Percentiles rank a stretch among this genome's conserved stretches.
These are phyloP conservation scores for Neoaliturus tenellus DNA, from an alignment of 2,888 invertebrate species.

Conservation along the genomic window DNA sequence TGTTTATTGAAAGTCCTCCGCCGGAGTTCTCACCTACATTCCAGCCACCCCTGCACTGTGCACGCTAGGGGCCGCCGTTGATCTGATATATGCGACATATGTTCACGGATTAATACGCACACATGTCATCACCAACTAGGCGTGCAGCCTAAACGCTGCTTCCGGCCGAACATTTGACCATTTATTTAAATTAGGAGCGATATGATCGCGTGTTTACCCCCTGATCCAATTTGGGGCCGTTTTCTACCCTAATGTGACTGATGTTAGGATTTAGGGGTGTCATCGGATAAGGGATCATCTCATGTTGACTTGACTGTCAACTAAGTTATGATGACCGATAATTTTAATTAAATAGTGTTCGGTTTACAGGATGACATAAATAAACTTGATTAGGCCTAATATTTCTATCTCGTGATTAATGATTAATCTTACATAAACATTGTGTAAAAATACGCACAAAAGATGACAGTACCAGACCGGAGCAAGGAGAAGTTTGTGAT, in stretches of 20 bases:
- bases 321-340: too few species aligned
- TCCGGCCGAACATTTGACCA: constrained; percentile 37
- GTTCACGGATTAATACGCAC: constrained; percentile 44
- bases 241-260: neutral
- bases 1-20: neutral
- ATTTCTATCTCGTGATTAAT: too few species aligned
- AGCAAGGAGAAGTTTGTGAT: neutral
- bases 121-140: constrained; percentile 35
- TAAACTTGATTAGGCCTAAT: too few species aligned
- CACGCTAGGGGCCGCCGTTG: neutral
- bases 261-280: neutral
- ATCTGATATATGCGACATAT: constrained; percentile 15
- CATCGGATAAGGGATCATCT: too few species aligned
- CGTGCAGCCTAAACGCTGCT: constrained; percentile 21
- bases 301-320: too few species aligned
- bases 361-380: too few species aligned
- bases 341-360: too few species aligned
- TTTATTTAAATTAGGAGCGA: constrained; percentile 23
- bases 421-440: too few species aligned
- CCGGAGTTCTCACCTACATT: neutral
- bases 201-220: constrained; percentile 10
- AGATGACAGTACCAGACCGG: too few species aligned
- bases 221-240: constrained; percentile 9
- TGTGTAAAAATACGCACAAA: too few species aligned
- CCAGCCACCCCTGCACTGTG: neutral